Percentiles rank a stretch among this genome's conserved stretches.
phyloP scores from a whole-genome alignment of 2,797 vertebrate genomes.

The Neopelma chrysocephalum region DNA sequence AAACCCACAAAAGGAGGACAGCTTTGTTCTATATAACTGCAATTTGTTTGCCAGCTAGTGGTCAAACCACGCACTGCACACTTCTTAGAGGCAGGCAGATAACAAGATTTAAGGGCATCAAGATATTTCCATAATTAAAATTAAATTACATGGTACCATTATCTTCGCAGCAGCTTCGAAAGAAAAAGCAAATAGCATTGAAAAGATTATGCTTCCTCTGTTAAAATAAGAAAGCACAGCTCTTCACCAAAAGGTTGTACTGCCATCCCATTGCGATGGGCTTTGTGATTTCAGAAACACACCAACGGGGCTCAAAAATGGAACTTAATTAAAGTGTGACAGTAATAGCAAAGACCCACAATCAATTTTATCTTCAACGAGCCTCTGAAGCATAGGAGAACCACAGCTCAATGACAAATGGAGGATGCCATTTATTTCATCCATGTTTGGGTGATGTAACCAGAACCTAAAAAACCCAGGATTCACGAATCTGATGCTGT shows the following conservation, averaged over 20 bases:
- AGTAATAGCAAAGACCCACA: background rate
- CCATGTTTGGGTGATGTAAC: background rate
- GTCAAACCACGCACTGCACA: constrained; percentile 61
- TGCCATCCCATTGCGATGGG: background rate
- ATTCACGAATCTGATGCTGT: background rate
- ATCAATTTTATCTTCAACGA: constrained; percentile 22
- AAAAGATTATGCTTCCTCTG: constrained; percentile 32
- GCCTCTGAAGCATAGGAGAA: background rate
- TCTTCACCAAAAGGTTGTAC: constrained; percentile 22
- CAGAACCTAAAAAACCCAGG: background rate
- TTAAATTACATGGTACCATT: constrained; percentile 69
- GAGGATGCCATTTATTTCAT: background rate
- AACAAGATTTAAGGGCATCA: constrained; percentile 68
- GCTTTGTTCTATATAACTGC: constrained; percentile 62
- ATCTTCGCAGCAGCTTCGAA: constrained; percentile 48
- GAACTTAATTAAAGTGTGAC: constrained; percentile 28
- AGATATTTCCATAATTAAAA: constrained; percentile 63
- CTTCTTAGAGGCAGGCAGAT: constrained; percentile 32
- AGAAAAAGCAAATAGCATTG: constrained; percentile 46
- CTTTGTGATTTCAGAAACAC: constrained; percentile 5
- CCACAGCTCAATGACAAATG: background rate
- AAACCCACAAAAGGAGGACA: constrained; percentile 50
- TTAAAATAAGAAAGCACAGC: constrained; percentile 1
- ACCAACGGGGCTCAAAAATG: background rate
- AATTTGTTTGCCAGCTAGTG: constrained; percentile 74